phyloP scores from a whole-genome alignment of 2,797 vertebrate genomes.

The Takifugu rubripes region DNA sequence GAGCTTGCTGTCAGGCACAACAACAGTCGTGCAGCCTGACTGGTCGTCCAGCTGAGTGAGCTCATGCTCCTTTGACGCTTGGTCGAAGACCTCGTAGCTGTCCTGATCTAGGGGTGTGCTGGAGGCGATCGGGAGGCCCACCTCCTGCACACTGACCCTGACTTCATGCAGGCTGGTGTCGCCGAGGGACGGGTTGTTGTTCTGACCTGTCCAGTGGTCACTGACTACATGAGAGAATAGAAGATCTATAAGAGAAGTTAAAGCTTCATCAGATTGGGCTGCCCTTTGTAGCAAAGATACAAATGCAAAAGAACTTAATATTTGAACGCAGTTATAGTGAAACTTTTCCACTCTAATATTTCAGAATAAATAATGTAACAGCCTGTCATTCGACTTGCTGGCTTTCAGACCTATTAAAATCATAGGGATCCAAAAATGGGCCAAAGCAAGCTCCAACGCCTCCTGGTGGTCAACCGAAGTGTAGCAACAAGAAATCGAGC shows the following conservation, averaged over 20 bases:
- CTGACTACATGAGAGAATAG: conserved; percentile 82
- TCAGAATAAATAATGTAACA: too few species aligned
- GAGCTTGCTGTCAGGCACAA: conserved; percentile 60
- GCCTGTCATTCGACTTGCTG: too few species aligned
- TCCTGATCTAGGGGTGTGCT: conserved; percentile 50
- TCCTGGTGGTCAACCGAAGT: neutral
- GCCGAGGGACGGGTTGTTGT: conserved; percentile 57
- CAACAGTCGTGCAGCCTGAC: conserved; percentile 66
- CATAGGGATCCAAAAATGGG: too few species aligned
- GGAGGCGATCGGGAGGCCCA: conserved; percentile 71
- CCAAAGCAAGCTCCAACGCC: neutral
- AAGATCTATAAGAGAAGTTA: conserved; percentile 80
- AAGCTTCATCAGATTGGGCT: conserved; percentile 68
- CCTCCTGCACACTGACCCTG: conserved; percentile 74
- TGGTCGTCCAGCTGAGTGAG: conserved; percentile 63
- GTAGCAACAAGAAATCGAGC: too few species aligned
- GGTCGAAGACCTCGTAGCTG: conserved; percentile 45
- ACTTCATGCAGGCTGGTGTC: conserved; percentile 71
- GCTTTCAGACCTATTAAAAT: too few species aligned
- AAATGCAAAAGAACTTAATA: conserved; percentile 1
- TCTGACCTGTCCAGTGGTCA: conserved; percentile 80
- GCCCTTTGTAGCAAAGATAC: conserved; percentile 5
- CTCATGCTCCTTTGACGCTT: conserved; percentile 56
- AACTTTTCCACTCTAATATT: too few species aligned
- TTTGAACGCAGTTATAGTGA: neutral